Evolutionary conservation across 2,888 invertebrate species (phyloP).

Genomic region (Exephanes ischioxanthus): DNA sequence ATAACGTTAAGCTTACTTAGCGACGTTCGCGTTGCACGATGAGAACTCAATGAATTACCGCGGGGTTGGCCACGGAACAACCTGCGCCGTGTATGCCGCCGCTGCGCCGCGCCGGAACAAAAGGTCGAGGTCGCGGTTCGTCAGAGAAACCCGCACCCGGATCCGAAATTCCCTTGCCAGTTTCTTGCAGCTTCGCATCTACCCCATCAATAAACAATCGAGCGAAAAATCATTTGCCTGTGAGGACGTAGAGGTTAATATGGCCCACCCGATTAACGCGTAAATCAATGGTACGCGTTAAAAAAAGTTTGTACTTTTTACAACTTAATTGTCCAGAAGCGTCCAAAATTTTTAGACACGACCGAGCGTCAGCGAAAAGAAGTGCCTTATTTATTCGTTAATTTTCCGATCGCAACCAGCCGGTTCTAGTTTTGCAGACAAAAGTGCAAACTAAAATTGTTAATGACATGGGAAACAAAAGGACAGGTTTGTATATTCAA

Average conservation of each 20-base stretch:
- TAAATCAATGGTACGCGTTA: too few relatives aligned
- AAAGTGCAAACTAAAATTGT: too few relatives aligned
- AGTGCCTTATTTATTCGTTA: too few relatives aligned
- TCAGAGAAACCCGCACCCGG: not conserved
- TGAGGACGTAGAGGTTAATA: not conserved
- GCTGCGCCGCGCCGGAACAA: slow-evolving; percentile 34
- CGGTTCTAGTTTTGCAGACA: too few relatives aligned
- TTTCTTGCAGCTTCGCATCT: slow-evolving; percentile 9
- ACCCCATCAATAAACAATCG: not conserved
- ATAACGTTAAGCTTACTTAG: slow-evolving; percentile 74
- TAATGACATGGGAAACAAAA: too few relatives aligned
- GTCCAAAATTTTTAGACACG: too few relatives aligned
- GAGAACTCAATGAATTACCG: slow-evolving; percentile 66
- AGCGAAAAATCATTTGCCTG: not conserved
- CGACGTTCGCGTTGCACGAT: slow-evolving; percentile 66
- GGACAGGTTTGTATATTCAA: too few relatives aligned
- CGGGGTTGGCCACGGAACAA: not conserved
- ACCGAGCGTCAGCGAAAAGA: too few relatives aligned
- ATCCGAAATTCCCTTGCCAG: slow-evolving; percentile 1
- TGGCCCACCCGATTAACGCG: not conserved
- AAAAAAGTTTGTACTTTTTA: too few relatives aligned
- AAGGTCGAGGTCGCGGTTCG: slow-evolving; percentile 27
- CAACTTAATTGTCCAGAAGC: too few relatives aligned
- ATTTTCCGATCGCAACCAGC: too few relatives aligned
- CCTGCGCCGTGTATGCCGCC: not conserved